phyloP scores from a whole-genome alignment of 2,888 invertebrate genomes.

The Pandemis corylana region DNA sequence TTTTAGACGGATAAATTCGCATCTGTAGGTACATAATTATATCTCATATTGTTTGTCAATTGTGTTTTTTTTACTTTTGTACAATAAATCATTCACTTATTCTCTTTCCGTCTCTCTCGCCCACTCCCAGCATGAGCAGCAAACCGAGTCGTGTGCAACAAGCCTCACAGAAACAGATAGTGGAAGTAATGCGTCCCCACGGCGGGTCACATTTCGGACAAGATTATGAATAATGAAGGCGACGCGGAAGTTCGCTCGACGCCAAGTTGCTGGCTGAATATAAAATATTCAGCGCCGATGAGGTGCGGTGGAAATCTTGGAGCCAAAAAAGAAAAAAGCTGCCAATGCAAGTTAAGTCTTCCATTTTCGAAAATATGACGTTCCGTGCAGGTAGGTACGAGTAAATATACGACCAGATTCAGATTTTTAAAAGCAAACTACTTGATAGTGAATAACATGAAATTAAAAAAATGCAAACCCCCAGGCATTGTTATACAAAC shows the following conservation, averaged over 20 bases:
- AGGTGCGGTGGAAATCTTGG: background rate
- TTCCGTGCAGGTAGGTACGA: too few species aligned
- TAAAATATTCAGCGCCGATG: slow-evolving; percentile 33
- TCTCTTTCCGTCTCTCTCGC: too few species aligned
- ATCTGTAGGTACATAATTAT: too few species aligned
- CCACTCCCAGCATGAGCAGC: background rate
- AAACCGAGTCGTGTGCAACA: slow-evolving; percentile 10
- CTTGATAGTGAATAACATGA: too few species aligned
- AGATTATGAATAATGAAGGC: slow-evolving; percentile 60
- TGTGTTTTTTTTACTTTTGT: too few species aligned
- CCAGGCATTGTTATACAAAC: too few species aligned
- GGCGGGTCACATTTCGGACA: slow-evolving; percentile 41
- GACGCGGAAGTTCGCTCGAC: slow-evolving; percentile 18
- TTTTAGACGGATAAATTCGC: too few species aligned
- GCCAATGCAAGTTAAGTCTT: background rate
- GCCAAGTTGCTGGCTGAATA: slow-evolving; percentile 23
- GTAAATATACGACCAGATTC: too few species aligned
- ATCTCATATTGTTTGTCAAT: too few species aligned
- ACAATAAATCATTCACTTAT: too few species aligned
- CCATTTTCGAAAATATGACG: background rate
- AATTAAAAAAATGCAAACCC: too few species aligned
- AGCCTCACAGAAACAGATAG: slow-evolving; percentile 24
- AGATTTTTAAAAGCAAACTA: too few species aligned
- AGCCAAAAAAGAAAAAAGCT: background rate
- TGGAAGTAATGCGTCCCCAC: slow-evolving; percentile 43